Conservation (phyloP, 1,140 invertebrate genomes). For the Rhagoletis zephyria region DNA sequence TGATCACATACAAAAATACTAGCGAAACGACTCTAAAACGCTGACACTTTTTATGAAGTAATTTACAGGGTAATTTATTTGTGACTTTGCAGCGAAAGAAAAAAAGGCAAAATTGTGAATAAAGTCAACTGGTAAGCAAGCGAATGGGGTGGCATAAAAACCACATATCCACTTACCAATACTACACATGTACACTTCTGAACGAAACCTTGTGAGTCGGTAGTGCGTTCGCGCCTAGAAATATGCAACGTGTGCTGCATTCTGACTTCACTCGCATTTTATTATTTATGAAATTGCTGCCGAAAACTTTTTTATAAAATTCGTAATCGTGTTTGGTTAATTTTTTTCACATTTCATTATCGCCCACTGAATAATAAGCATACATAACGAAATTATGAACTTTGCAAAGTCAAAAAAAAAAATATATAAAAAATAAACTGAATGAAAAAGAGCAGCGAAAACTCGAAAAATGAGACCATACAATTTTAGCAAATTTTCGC, state of each 20-base stretch:
- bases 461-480: neutral
- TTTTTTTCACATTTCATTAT: neutral
- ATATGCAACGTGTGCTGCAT: neutral
- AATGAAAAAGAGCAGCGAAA: neutral
- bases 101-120: neutral
- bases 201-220: no score
- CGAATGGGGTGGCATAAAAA: neutral
- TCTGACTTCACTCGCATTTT: neutral
- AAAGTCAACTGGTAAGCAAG: neutral
- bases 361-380: slow-evolving; percentile 14
- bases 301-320: neutral
- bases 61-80: slow-evolving; percentile 52
- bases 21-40: slow-evolving; percentile 26
- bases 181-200: no score
- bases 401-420: neutral
- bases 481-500: neutral
- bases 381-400: neutral
- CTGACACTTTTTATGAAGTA: slow-evolving; percentile 52
- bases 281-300: neutral
- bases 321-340: neutral
- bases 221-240: neutral
- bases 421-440: neutral
- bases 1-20: no score
- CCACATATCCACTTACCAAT: no score
- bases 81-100: neutral